phyloP scores from a whole-genome alignment of 2,113 vertebrate species.

The Aptenodytes forsteri region DNA sequence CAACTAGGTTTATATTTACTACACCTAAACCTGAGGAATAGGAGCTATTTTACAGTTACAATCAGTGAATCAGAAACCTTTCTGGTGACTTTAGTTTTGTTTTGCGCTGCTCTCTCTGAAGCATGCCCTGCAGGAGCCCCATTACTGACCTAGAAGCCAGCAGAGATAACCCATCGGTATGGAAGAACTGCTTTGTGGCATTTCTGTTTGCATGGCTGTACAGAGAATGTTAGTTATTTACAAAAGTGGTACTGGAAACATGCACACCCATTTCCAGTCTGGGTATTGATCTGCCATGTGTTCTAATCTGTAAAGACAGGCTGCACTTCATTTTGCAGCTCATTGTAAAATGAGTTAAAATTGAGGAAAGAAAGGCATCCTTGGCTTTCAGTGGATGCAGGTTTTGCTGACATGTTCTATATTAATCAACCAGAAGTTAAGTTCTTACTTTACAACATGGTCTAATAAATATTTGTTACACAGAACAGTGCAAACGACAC shows the following conservation, averaged over 20 bases:
- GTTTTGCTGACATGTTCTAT: neutral
- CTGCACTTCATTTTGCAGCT: neutral
- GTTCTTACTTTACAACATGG: neutral
- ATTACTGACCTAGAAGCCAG: neutral
- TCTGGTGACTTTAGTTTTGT: neutral
- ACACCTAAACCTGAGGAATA: neutral
- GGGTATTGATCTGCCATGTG: neutral
- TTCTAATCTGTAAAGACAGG: neutral
- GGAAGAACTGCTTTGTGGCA: neutral
- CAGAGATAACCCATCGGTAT: neutral
- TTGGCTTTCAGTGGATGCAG: neutral
- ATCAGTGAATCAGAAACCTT: neutral
- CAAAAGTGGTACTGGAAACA: neutral
- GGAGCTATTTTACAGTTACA: neutral
- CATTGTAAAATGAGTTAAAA: neutral
- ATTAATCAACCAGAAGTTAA: neutral
- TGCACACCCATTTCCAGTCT: neutral
- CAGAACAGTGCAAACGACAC: accelerated
- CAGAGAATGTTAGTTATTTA: neutral
- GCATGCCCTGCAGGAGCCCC: neutral
- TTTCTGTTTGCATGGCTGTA: neutral
- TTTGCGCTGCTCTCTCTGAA: neutral
- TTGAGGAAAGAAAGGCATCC: neutral
- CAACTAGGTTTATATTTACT: neutral
- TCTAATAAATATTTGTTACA: neutral